A percentile compares a stretch with the other conserved stretches of the same genome.
Conservation (phyloP, 2,888 invertebrate species). For the Zygaena filipendulae region DNA sequence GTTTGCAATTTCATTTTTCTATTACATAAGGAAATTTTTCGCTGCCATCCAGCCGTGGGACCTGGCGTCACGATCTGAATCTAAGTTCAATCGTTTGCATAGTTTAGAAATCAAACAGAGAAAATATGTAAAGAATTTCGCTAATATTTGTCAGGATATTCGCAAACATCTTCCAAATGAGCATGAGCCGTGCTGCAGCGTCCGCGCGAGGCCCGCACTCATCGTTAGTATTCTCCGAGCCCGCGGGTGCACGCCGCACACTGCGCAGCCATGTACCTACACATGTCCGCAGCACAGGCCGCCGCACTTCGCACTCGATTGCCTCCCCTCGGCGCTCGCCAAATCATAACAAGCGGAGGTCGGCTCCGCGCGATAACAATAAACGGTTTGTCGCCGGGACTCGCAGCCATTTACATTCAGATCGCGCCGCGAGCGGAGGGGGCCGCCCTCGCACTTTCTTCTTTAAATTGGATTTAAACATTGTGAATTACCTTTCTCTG, state of each 20-base stretch:
- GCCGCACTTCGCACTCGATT: constrained; percentile 11
- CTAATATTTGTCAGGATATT: no score
- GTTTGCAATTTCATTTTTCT: no score
- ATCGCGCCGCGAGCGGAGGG: constrained; percentile 7
- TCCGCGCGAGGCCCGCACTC: no score
- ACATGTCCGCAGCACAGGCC: not conserved
- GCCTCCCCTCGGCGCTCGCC: constrained; percentile 11
- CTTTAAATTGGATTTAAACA: constrained; percentile 58
- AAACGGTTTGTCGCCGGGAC: constrained; percentile 14
- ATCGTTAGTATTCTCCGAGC: no score
- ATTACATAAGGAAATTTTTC: no score
- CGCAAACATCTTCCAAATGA: constrained; percentile 21
- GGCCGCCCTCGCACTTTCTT: constrained; percentile 23
- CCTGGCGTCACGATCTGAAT: no score
- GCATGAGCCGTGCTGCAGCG: not conserved
- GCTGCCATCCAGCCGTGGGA: no score
- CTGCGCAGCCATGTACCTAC: constrained; percentile 3
- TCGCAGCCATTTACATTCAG: constrained; percentile 16
- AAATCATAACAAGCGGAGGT: constrained; percentile 6
- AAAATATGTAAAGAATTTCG: no score
- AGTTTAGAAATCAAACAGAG: no score
- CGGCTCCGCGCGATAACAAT: constrained; percentile 16
- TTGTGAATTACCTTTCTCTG: constrained; percentile 61
- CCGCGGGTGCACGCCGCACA: not conserved
- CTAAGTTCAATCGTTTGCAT: no score